Evolutionary conservation across 1,140 invertebrate species (phyloP), one percentile per base, ranked within the genome.

Genomic region (Drosophila subpulchrella): DNA sequence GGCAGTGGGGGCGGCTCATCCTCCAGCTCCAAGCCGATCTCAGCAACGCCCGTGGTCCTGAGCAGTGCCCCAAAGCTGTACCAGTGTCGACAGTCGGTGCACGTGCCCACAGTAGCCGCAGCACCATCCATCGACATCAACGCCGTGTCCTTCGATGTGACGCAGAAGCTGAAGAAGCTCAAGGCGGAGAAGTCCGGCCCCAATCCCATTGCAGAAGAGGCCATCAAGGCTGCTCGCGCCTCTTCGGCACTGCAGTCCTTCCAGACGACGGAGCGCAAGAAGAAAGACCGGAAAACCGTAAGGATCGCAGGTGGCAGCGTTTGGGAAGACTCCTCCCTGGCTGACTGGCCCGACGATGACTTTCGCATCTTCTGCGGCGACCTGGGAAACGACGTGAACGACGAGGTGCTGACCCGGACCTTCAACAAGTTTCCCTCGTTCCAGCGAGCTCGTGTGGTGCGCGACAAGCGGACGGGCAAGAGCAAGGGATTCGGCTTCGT

Each of bases 401-500:
- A 99, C 91, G 99, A 99, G 92, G 95, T 98, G 50, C 93, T 99
- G 10, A 95, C 94, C 0, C 94, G 98, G 81, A 98, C 98, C 1
- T 99, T 99, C 90, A 97, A 96, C 81, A 98, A 98, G 92, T 99
- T 97, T 93, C 95, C 96, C 0, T 99, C 98, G 42, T 99, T 99
- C 93, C 94, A 97, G 90, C 96, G 96, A 92, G 98, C 99, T 0
- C 98, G 98, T 93, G 98, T 99, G 6, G 95, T 99, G 2, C 94
- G 99, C 72, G 99, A 99, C 92, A 99, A 98, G 91, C 93, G 98
- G 48, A 98, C 98, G 0, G 99, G 99, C 91, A 99, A 99, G 93
- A 99, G 97, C 48, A 99, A 99, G 94, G 99, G 99, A 7, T 99
- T 98, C 93, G 99, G 99, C 6, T 99, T 99, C 93, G 97, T 99